These are phyloP conservation scores for Porites cylindrica DNA, from an alignment of 92 coral and sea anemone genomes.

Conservation along the genomic window DNA sequence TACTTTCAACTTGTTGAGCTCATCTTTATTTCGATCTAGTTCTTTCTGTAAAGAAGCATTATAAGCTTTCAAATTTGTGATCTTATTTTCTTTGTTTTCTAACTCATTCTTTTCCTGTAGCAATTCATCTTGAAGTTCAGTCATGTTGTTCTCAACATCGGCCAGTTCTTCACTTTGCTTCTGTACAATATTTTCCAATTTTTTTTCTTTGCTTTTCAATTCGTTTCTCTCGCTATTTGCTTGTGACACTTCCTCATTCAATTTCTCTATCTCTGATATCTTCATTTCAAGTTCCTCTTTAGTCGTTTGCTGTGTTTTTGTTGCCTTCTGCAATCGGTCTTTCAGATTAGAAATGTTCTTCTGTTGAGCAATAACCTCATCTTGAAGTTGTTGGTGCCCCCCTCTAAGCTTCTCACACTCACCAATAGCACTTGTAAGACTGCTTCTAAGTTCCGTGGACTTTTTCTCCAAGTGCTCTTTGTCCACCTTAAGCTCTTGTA, in stretches of 20 bases:
- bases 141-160: slow-evolving; percentile 61
- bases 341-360: slow-evolving; percentile 68
- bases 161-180: slow-evolving; percentile 68
- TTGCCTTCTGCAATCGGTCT: slow-evolving; percentile 74
- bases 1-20: slow-evolving; percentile 21
- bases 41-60: slow-evolving; percentile 15
- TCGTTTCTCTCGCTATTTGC: slow-evolving; percentile 54
- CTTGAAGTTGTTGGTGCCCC: slow-evolving; percentile 83
- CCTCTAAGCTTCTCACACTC: slow-evolving; percentile 88
- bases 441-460: slow-evolving; percentile 65
- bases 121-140: slow-evolving; percentile 34
- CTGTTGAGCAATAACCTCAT: slow-evolving; percentile 81
- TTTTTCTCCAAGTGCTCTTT: slow-evolving; percentile 86
- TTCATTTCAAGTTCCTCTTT: slow-evolving; percentile 74
- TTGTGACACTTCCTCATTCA: slow-evolving; percentile 76
- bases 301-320: slow-evolving; percentile 67
- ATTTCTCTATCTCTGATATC: slow-evolving; percentile 54
- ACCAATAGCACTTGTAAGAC: slow-evolving; percentile 74
- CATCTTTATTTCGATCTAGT: slow-evolving; percentile 19
- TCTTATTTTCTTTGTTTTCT: not conserved
- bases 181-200: slow-evolving; percentile 59
- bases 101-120: slow-evolving; percentile 5
- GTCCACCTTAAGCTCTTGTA: slow-evolving; percentile 78
- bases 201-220: slow-evolving; percentile 65
- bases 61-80: slow-evolving; percentile 3